Evolutionary conservation across 2,888 invertebrate species (phyloP).

Genomic region (Catocala nupta): DNA sequence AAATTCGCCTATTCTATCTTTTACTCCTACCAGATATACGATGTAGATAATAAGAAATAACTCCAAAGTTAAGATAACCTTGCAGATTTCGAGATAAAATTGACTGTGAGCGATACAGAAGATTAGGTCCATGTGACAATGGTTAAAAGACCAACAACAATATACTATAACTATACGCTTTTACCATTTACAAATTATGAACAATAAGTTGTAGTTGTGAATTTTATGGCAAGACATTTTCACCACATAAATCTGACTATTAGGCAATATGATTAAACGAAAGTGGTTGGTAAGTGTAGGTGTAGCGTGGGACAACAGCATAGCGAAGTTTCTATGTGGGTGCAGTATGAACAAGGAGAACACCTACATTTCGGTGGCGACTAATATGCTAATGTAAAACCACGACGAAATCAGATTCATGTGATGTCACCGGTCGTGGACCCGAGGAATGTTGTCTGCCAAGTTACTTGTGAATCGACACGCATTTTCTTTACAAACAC

Average conservation of each 20-base stretch:
- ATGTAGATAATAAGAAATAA: conserved; percentile 25
- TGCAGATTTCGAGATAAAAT: conserved; percentile 54
- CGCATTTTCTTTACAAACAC: conserved; percentile 10
- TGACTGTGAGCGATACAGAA: conserved; percentile 27
- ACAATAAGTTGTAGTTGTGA: conserved; percentile 33
- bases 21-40: not conserved
- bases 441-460: conserved; percentile 52
- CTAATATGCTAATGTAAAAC: conserved; percentile 53
- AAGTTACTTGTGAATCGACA: conserved; percentile 28
- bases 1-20: not conserved
- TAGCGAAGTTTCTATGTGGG: conserved; percentile 68
- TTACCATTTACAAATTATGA: conserved; percentile 22
- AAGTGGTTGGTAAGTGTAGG: conserved; percentile 77
- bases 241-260: conserved; percentile 66
- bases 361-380: conserved; percentile 61
- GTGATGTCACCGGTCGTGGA: conserved; percentile 73
- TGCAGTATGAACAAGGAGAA: conserved; percentile 73
- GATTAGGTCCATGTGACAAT: conserved; percentile 17
- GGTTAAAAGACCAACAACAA: conserved; percentile 8
- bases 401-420: conserved; percentile 49
- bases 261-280: conserved; percentile 77
- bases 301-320: conserved; percentile 74
- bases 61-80: conserved; percentile 54
- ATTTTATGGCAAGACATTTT: conserved; percentile 54
- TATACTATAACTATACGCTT: conserved; percentile 18